Evolutionary conservation across 2,113 vertebrate genomes (phyloP), one percentile per base, ranked within the genome.

Genomic region (Gallinago paraguaiae): DNA sequence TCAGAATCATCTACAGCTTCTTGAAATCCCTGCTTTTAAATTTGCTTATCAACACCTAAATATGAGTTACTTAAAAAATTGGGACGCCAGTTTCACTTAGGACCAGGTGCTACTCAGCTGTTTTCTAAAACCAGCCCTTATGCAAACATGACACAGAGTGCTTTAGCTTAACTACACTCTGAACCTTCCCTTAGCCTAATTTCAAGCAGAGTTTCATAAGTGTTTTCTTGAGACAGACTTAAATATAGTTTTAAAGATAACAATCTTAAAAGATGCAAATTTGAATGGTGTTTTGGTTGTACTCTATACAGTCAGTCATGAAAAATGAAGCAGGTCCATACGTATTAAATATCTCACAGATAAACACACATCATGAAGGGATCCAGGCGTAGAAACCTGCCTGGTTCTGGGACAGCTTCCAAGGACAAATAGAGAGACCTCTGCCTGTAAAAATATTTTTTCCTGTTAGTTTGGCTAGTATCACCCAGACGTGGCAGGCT

Each of bases 351-450:
- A 59, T 65, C 54, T 81, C 41, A 63, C 22, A 89, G 51, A 78
- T 67, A 84, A 89, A 78, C 27, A 71, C 13, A 53, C 2, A 10
- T 64, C 17, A 76, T n/a, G 10, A 88, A 88, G 43, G 67, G 41
- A 88, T 77, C 28, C 41, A 82, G 88, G 69, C 6, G 1, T 4
- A 65, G 71, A 80, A 92, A 79, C 8, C 19, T 88, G 63, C 27
- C 61, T 86, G 28, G 25, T 70, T 75, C 72, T 95, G 64, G 84
- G 77, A 86, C 31, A 70, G 51, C 68, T 83, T 96, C 91, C 91
- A 93, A 83, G 48, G 22, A 69, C 48, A 87, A 63, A 68, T 17
- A 67, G n/a, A 82, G 37, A 82, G 27, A 20, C 59, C 8, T 72
- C 54, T 93, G 30, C 19, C 85, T 72, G 48, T 53, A 69, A 80